phyloP scores from a whole-genome alignment of 2,888 invertebrate genomes.

The Parnassius apollo region DNA sequence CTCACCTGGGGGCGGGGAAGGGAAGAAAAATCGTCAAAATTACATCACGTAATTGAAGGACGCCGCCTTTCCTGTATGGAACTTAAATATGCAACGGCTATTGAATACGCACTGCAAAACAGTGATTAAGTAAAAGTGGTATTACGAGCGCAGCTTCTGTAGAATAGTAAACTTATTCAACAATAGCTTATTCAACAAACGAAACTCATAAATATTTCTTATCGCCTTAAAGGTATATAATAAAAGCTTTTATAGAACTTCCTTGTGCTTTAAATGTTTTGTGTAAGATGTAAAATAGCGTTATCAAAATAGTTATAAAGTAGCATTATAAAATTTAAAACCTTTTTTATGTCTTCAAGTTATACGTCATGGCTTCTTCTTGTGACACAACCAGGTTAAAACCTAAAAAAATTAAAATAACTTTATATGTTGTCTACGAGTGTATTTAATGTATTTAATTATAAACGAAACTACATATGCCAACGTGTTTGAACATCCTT shows the following conservation, averaged over 20 bases:
- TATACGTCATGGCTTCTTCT: neutral
- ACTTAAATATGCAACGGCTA: too few relatives aligned
- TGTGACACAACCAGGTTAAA: too few relatives aligned
- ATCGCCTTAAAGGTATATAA: neutral
- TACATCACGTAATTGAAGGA: too few relatives aligned
- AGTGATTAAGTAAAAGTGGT: neutral
- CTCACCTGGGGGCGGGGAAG: too few relatives aligned
- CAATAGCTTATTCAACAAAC: neutral
- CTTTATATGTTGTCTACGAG: too few relatives aligned
- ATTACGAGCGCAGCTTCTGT: neutral
- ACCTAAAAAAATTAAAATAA: too few relatives aligned
- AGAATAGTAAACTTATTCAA: neutral
- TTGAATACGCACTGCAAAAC: too few relatives aligned
- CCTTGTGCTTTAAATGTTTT: neutral
- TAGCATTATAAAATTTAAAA: neutral
- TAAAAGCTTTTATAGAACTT: neutral
- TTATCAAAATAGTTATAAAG: neutral
- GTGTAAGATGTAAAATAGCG: neutral
- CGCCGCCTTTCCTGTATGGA: too few relatives aligned
- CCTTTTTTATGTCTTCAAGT: neutral
- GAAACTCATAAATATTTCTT: constrained; percentile 1
- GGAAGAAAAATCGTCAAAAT: too few relatives aligned
- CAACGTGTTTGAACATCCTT: too few relatives aligned
- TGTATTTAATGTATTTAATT: too few relatives aligned
- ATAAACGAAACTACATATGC: too few relatives aligned